Evolutionary conservation across 2,797 vertebrate species (phyloP), one percentile per base, ranked within the genome.

Genomic region (Petrocephalus schoutedeni): DNA sequence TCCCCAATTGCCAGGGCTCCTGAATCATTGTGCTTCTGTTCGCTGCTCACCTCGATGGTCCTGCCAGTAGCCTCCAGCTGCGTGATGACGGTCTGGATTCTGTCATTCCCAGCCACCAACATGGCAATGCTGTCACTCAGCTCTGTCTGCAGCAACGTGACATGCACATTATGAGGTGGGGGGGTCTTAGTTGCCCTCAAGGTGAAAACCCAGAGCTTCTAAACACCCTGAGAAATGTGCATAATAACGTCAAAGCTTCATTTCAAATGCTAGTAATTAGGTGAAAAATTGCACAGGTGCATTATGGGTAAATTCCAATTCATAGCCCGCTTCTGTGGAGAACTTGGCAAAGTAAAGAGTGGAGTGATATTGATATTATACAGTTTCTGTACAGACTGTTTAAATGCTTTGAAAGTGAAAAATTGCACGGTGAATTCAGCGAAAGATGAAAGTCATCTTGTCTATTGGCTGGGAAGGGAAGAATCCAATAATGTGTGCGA

Each of bases 31-130:
- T 41, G 67, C 54, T 28, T 28, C 28, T 28, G 0, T 28, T 28
- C 49, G 41, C 80, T 74, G 88, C 86, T 93, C 21, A 98, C 98
- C 96, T 98, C 96, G 0, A 97, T 92, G n/a, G 93, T 95, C 91
- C 88, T 94, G 93, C 97, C 97, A 91, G 96, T 95, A 82, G 96
- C 95, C 87, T 98, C 97, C 97, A 98, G 97, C 94, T 97, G 97
- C 0, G 96, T 94, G 93, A 98, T 96, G 91, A 97, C 93, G 0
- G 95, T 96, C 93, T 98, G 97, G 92, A 97, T 93, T 0, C 96
- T 94, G 94, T 98, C 98, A 0, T 98, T 98, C 36, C 95, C 96
- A 0, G 97, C 97, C 88, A 98, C 96, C 92, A 98, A 92, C 93
- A 95, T 93, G 0, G 97, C 97, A 2, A 98, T 98, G 86, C 96